These are phyloP conservation scores for Aleiodes sp. DNA, from an alignment of 1,140 invertebrate species.

Conservation along the genomic window DNA sequence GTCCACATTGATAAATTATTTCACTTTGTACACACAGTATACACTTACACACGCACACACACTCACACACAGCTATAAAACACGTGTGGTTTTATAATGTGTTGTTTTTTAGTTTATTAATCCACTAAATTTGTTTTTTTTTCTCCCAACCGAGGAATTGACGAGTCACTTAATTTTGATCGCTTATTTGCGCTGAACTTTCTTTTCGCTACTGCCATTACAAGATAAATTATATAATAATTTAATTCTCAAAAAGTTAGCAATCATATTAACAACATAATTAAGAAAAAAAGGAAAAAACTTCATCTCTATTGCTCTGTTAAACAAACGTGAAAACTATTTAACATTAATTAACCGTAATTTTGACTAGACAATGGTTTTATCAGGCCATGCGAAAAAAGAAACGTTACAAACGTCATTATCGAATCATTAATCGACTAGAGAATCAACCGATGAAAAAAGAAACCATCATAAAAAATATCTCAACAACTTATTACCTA, in stretches of 20 bases:
- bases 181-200: conserved; percentile 28
- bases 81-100: conserved; percentile 30
- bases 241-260: background rate
- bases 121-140: conserved; percentile 35
- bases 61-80: background rate
- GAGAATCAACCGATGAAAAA: conserved; percentile 19
- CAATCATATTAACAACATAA: conserved; percentile 5
- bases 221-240: conserved; percentile 27
- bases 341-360: conserved; percentile 34
- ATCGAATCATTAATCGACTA: conserved; percentile 17
- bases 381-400: background rate
- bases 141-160: conserved; percentile 63
- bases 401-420: background rate
- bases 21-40: conserved; percentile 33
- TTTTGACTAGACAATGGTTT: conserved; percentile 56
- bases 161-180: conserved; percentile 48
- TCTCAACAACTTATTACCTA: conserved; percentile 4
- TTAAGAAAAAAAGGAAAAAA: conserved; percentile 4
- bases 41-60: conserved; percentile 23
- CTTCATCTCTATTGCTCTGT: conserved; percentile 26
- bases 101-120: conserved; percentile 29
- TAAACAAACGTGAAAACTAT: background rate
- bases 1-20: background rate
- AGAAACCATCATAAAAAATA: conserved; percentile 2
- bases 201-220: background rate